Percentiles rank a stretch among this genome's conserved stretches.
Conservation (phyloP, 2,113 vertebrate genomes). For the Phaetusa simplex region DNA sequence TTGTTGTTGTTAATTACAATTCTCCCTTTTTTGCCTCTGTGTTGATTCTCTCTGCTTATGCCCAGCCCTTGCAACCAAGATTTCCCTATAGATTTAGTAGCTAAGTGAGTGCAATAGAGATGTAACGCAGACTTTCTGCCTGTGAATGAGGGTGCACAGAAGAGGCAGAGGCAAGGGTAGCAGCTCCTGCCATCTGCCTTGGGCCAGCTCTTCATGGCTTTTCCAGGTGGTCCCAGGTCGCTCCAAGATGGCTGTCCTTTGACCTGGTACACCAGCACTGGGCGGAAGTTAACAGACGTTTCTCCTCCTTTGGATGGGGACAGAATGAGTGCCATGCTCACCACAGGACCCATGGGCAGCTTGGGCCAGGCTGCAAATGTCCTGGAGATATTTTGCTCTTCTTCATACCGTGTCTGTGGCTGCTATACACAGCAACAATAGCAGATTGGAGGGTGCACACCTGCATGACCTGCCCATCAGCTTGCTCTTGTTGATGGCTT, state of each 20-base stretch:
- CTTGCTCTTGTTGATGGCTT: neutral
- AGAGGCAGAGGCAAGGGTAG: neutral
- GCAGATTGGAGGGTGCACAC: neutral
- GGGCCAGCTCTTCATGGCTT: neutral
- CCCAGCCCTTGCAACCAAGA: neutral
- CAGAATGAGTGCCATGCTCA: neutral
- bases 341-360: neutral
- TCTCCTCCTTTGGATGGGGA: neutral
- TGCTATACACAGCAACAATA: neutral
- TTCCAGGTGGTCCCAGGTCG: neutral
- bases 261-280: neutral
- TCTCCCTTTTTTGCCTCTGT: neutral
- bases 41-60: neutral
- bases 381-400: neutral
- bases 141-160: neutral
- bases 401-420: neutral
- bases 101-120: neutral
- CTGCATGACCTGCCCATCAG: neutral
- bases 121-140: accelerated
- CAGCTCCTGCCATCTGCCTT: neutral
- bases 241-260: neutral
- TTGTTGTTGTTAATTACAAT: neutral
- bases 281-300: neutral
- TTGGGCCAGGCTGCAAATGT: neutral
- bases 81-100: neutral